phyloP scores from a whole-genome alignment of 2,113 vertebrate genomes.

The Tinamus guttatus region DNA sequence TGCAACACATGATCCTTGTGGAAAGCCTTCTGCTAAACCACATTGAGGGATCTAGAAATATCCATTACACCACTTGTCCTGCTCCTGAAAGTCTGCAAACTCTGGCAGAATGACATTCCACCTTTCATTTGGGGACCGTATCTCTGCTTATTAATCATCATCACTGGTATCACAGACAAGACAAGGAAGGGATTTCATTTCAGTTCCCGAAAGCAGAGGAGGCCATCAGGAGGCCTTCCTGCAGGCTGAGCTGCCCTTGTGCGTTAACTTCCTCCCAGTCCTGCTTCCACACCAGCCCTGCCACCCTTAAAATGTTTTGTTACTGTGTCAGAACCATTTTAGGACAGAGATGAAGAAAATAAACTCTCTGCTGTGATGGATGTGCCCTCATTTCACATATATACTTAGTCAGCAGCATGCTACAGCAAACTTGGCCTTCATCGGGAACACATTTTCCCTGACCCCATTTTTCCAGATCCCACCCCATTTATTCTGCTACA shows the following conservation, averaged over 20 bases:
- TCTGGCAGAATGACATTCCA: background rate
- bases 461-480: background rate
- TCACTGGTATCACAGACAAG: background rate
- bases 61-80: background rate
- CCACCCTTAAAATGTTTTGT: background rate
- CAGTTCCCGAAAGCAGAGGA: background rate
- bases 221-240: background rate
- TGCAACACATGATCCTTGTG: background rate
- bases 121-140: background rate
- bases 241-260: background rate
- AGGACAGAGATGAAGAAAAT: background rate
- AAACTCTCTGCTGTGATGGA: background rate
- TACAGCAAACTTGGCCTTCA: constrained; percentile 16
- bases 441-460: background rate
- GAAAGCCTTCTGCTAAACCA: background rate
- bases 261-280: background rate
- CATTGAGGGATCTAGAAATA: background rate
- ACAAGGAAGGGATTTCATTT: background rate
- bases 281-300: background rate
- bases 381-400: background rate
- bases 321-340: background rate
- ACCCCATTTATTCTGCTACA: background rate
- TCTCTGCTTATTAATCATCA: background rate
- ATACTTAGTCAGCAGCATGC: background rate
- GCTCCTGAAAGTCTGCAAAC: background rate